These are phyloP conservation scores for Umimayanthus kanabou DNA, from an alignment of 92 coral and sea anemone species.

Conservation along the genomic window DNA sequence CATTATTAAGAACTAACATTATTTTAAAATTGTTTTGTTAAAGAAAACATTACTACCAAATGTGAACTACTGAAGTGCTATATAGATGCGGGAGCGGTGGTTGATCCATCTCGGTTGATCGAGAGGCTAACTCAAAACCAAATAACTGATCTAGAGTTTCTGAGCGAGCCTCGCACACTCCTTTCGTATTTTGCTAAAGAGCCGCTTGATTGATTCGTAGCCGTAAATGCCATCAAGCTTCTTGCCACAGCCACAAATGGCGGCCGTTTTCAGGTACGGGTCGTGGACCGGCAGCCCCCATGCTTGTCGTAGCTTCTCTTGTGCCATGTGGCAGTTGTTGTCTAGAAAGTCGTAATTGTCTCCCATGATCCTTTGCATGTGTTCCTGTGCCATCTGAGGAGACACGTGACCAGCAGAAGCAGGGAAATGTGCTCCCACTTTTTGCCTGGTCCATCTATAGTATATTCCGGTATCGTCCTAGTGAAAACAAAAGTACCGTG, in stretches of 20 bases:
- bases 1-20: no score
- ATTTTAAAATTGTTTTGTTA: no score
- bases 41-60: no score
- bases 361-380: slow-evolving; percentile 52
- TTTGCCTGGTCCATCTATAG: slow-evolving; percentile 27
- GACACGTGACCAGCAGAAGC: slow-evolving; percentile 52
- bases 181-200: slow-evolving; percentile 1
- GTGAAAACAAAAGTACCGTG: background rate
- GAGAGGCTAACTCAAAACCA: no score
- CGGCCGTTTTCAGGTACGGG: slow-evolving; percentile 30
- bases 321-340: slow-evolving; percentile 59
- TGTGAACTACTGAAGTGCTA: no score
- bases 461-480: slow-evolving; percentile 21
- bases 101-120: no score
- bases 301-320: slow-evolving; percentile 48
- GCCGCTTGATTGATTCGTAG: background rate
- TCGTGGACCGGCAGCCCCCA: slow-evolving; percentile 40
- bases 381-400: slow-evolving; percentile 47
- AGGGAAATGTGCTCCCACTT: background rate
- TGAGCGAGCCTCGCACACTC: background rate
- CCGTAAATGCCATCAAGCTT: background rate
- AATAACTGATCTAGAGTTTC: background rate
- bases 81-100: no score
- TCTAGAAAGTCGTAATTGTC: slow-evolving; percentile 46
- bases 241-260: slow-evolving; percentile 39